Base-by-base conservation (phyloP, 2,888 invertebrate species). In the Sesia bembeciformis region DNA sequence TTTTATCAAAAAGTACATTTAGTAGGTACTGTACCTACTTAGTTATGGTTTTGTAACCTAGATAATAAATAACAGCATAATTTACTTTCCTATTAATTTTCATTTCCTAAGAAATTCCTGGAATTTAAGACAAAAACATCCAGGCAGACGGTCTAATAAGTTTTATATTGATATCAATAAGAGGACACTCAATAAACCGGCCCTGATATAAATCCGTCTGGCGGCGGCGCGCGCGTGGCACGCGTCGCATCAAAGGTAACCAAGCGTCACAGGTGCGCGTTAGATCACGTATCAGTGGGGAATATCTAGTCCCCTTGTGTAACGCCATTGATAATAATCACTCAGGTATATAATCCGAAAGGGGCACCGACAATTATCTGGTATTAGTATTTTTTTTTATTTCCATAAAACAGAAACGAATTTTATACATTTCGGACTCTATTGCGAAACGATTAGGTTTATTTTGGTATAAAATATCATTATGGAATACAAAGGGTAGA, bases 271-370 rank as follows among this genome's bases (percentile, higher is more conserved):
- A 55, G 50, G 50, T 56, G 51, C 7, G 38, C 51, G 54, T 54
- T 40, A 49, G 41, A 55, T 49, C 52, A 55, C 8, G 61, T 64
- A 39, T 40, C 40, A 52, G 4, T 6, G n/a, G 23, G 23, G 23
- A 51, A 7, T 8, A 52, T n/a, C 8, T 52, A 40, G 39, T 62
- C 61, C 67, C 62, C 63, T 65, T 63, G 58, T 57, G 62, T 68
- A 65, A 67, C 62, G 61, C 64, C 71, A 81, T 77, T 80, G 68
- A 75, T 65, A 63, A 61, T 59, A 67, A 72, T 66, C 83, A 63
- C 64, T 81, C 88, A 88, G 86, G 86, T 88, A 79, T 77, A 81
- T 86, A 84, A 89, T 85, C 83, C 77, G 63, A 62, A 63, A 75
- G 42, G 81, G 83, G 81, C 74, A 77, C 63, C 63, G 60, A 69